Percentiles rank a stretch among this genome's conserved stretches.
phyloP scores from a whole-genome alignment of 2,888 invertebrate genomes.

The Ceriagrion tenellum region DNA sequence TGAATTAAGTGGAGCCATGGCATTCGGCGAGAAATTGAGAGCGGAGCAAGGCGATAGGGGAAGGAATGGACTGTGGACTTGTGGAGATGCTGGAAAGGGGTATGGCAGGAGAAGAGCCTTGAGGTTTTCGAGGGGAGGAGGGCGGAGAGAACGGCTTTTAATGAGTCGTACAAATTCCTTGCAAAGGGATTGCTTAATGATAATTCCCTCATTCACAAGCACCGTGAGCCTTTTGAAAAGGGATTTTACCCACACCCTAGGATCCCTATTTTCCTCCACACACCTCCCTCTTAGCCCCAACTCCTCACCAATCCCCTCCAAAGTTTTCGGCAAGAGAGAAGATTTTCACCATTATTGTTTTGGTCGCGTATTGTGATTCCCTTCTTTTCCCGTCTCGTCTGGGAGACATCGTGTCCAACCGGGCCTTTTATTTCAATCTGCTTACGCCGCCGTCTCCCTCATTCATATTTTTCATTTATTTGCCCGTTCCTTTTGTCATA shows the following conservation, averaged over 20 bases:
- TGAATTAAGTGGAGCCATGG: slow-evolving; percentile 52
- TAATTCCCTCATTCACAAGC: slow-evolving; percentile 42
- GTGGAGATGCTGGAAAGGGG: neutral
- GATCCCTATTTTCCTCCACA: neutral
- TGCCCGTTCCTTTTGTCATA: slow-evolving; percentile 15
- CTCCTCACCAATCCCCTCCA: neutral
- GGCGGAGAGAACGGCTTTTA: slow-evolving; percentile 38
- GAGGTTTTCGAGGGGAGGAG: neutral
- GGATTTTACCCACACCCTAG: neutral
- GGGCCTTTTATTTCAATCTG: slow-evolving; percentile 42
- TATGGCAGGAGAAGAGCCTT: neutral
- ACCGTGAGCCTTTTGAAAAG: slow-evolving; percentile 4
- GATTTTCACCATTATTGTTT: slow-evolving; percentile 61
- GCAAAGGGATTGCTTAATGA: slow-evolving; percentile 37
- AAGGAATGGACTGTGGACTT: neutral
- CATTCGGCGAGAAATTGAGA: slow-evolving; percentile 61
- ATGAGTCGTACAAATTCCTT: slow-evolving; percentile 65
- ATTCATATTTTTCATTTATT: slow-evolving; percentile 27
- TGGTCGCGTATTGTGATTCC: slow-evolving; percentile 42
- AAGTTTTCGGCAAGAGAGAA: neutral
- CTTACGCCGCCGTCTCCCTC: slow-evolving; percentile 23
- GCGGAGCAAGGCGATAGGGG: neutral
- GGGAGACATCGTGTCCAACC: neutral
- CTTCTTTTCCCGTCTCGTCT: neutral
- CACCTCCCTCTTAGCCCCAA: too few relatives aligned